These are phyloP conservation scores for Aselliscus stoliczkanus DNA, from an alignment of 2,797 vertebrate species.

Conservation along the genomic window DNA sequence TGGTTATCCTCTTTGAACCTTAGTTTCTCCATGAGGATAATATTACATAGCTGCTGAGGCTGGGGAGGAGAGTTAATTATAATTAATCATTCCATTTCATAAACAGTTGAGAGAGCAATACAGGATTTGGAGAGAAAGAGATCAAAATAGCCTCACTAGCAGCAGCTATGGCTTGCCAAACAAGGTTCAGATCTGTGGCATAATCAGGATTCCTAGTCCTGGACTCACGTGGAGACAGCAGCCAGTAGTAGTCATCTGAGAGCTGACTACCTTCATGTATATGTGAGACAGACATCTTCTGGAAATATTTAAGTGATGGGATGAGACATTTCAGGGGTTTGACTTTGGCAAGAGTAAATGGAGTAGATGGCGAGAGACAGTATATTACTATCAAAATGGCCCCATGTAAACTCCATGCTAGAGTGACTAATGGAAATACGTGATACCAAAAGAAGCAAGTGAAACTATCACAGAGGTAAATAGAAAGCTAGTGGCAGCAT, in stretches of 20 bases:
- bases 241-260: not conserved
- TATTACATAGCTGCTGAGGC: not conserved
- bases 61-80: not conserved
- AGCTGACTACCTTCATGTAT: not conserved
- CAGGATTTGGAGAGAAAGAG: not conserved
- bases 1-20: not conserved
- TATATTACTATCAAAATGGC: not conserved
- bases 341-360: not conserved
- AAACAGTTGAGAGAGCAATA: not conserved
- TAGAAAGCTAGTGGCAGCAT: too few relatives aligned
- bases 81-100: not conserved
- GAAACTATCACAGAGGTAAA: not conserved
- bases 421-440: not conserved
- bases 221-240: not conserved
- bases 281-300: not conserved
- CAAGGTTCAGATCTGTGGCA: not conserved
- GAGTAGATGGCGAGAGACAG: not conserved
- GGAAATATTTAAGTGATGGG: not conserved
- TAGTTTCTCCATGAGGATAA: not conserved
- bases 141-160: not conserved
- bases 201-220: not conserved
- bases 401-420: not conserved
- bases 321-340: not conserved
- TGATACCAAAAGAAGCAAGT: not conserved
- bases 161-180: not conserved